Evolutionary conservation across 35 echinoderm and acorn worm genomes (phyloP), one percentile per base, ranked within the genome.

Genomic region (Ophiothrix spiculata): DNA sequence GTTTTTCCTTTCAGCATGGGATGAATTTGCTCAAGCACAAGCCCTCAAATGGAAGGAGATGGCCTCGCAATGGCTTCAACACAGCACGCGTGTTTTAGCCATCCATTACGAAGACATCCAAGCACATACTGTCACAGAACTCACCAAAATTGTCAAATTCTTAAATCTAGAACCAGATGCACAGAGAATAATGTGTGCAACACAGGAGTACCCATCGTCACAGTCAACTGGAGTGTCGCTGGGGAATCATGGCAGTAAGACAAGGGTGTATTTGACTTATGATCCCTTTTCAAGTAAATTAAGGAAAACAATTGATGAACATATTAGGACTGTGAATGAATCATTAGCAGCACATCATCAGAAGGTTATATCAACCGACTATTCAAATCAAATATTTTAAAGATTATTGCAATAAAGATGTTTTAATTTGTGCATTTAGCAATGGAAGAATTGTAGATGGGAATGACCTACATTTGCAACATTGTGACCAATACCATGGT

Each of bases 121-220:
- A 74, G 82, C 77, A 14, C 79, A 85, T 3, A 88, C 92, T 14
- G 38, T 84, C 60, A 33, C 79, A 60, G 81, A 90, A 85, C 77
- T 93, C 34, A 32, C 56, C 1, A 84, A 80, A 40, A 89, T 89
- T 8, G 87, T 81, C 6, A 77, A 80, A 19, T 93, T 93, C 81
- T 79, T 93, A 39, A 85, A 93, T 36, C 81, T 80, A 8, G 16
- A 36, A 8, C 33, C 85, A 1, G 36, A 80, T 19, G 75, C 36
- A 1, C 60, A 89, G 31, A 81, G 92, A 13, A 76, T 93, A 39
- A 35, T 80, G 14, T 93, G 91, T 74, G 92, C 90, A 25, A 87
- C 81, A 33, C 77, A 92, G 12, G 90, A 92, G 36, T 79, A 87
- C 38, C 90, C 90, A 46, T 92, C 90, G 1, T 92, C 90, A n/a